A percentile compares a stretch with the other conserved stretches of the same genome.
These are phyloP conservation scores for Torymus auratus DNA, from an alignment of 2,888 invertebrate species.

Conservation along the genomic window DNA sequence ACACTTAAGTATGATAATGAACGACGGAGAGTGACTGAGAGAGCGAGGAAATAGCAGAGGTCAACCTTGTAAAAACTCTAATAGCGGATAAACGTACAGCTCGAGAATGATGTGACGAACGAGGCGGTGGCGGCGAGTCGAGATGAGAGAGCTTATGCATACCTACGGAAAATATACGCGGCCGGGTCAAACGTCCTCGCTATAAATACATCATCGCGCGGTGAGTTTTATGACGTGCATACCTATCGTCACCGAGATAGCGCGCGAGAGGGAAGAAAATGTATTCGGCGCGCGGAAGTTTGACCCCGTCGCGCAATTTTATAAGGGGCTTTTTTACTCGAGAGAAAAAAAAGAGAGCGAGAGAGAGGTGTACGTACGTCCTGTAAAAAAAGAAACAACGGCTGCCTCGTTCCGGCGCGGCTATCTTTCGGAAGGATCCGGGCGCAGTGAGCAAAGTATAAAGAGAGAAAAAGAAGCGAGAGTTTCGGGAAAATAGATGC, in stretches of 20 bases:
- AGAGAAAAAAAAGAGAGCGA: not conserved
- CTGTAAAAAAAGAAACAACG: not conserved
- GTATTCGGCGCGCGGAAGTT: slow-evolving; percentile 18
- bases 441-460: too few species aligned
- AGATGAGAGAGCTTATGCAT: not conserved
- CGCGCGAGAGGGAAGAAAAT: not conserved
- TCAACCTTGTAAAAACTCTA: slow-evolving; percentile 47
- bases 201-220: slow-evolving; percentile 36
- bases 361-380: slow-evolving; percentile 20
- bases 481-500: too few species aligned
- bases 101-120: slow-evolving; percentile 29
- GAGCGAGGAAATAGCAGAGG: slow-evolving; percentile 22
- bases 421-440: too few species aligned
- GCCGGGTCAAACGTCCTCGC: slow-evolving; percentile 33
- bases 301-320: slow-evolving; percentile 33
- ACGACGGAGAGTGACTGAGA: slow-evolving; percentile 22
- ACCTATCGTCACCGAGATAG: not conserved
- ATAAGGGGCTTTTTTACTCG: slow-evolving; percentile 38
- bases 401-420: too few species aligned
- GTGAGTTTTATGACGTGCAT: not conserved
- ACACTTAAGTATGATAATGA: slow-evolving; percentile 62
- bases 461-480: too few species aligned
- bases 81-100: slow-evolving; percentile 47
- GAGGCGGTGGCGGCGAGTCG: slow-evolving; percentile 19
- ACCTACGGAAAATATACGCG: not conserved